These are phyloP conservation scores for Drosophila azteca DNA, from an alignment of 1,140 invertebrate genomes.

Conservation along the genomic window DNA sequence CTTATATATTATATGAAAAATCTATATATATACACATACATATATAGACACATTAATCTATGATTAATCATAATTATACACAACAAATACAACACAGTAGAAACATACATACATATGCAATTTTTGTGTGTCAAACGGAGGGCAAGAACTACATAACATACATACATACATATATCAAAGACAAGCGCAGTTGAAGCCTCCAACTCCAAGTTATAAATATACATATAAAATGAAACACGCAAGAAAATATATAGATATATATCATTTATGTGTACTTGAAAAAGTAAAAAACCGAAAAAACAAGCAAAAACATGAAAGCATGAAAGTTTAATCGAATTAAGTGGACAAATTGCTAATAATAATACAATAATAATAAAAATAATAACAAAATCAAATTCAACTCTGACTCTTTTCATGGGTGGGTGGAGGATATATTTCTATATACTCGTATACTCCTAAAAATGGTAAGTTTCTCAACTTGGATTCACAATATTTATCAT, in stretches of 20 bases:
- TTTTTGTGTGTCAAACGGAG: slow-evolving; percentile 55
- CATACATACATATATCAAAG: slow-evolving; percentile 67
- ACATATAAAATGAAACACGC: background rate
- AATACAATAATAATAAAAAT: slow-evolving; percentile 61
- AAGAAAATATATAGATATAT: slow-evolving; percentile 24
- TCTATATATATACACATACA: slow-evolving; percentile 52
- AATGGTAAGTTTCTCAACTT: background rate
- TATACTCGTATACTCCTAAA: background rate
- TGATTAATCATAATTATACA: slow-evolving; percentile 52
- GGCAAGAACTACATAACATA: slow-evolving; percentile 22
- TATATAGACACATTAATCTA: slow-evolving; percentile 50
- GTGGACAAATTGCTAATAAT: slow-evolving; percentile 78
- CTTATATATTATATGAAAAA: slow-evolving; percentile 47
- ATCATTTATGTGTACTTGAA: slow-evolving; percentile 76
- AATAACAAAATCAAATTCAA: slow-evolving; percentile 65
- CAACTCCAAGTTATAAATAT: slow-evolving; percentile 52
- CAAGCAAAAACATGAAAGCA: slow-evolving; percentile 46
- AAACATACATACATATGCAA: slow-evolving; percentile 38
- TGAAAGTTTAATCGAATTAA: slow-evolving; percentile 76
- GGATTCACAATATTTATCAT: too few relatives aligned
- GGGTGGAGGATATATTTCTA: background rate
- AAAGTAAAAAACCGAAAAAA: slow-evolving; percentile 61
- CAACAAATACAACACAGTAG: slow-evolving; percentile 8
- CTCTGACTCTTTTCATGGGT: slow-evolving; percentile 7
- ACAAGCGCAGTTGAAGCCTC: slow-evolving; percentile 35